These are phyloP conservation scores for Galerucella pusilla DNA, from an alignment of 2,888 invertebrate genomes.

Conservation along the genomic window DNA sequence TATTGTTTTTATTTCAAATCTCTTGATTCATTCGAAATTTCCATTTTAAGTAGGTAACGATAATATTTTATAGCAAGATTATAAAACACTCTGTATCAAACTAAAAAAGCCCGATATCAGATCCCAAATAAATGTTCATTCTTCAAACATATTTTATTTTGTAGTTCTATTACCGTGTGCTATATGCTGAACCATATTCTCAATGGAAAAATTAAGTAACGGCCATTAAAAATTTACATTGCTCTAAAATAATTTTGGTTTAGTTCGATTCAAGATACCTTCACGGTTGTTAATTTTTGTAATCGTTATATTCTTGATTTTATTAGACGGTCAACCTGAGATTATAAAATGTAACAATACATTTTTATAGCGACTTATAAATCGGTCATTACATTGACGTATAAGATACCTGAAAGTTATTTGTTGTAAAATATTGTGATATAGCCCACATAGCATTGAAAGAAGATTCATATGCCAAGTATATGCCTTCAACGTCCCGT, in stretches of 20 bases:
- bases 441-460: too few relatives aligned
- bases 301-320: neutral
- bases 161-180: neutral
- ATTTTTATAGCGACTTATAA: neutral
- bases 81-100: neutral
- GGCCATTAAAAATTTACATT: too few relatives aligned
- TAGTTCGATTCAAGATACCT: neutral
- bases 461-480: too few relatives aligned
- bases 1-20: too few relatives aligned
- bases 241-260: too few relatives aligned
- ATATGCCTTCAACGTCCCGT: too few relatives aligned
- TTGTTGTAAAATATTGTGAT: too few relatives aligned
- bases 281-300: neutral
- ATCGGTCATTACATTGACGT: too few relatives aligned
- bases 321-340: neutral
- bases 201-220: neutral
- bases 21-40: neutral
- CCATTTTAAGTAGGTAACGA: neutral
- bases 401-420: too few relatives aligned
- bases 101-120: neutral
- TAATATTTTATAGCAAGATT: neutral
- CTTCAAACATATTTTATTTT: neutral
- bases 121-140: too few relatives aligned
- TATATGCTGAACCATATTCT: neutral
- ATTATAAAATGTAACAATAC: neutral